Evolutionary conservation across 2,113 vertebrate species (phyloP), one percentile per base, ranked within the genome.

Genomic region (Jaculus jaculus): DNA sequence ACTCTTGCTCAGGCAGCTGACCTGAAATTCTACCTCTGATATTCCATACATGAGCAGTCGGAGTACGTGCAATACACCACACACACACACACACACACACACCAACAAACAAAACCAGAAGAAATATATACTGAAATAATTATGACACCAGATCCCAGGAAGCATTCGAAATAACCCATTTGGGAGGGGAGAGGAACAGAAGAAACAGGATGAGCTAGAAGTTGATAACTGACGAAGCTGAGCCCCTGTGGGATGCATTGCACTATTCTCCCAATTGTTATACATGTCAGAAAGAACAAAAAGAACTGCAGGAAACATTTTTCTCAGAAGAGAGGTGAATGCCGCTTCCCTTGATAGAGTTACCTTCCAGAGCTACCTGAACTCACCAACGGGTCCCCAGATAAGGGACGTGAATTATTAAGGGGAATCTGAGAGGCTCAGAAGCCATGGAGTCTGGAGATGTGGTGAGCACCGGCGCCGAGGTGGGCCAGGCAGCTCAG

Each of bases 371-470:
- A 93, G n/a, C 11, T 42, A 73, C 74, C 54, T 83, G 63, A 32
- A 17, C 74, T 39, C 2, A 0, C 42, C 51, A 39, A 47, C 47
- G 8, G 81, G 42, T 37, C 23, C 17, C 79, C 54, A 66, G 68
- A 80, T 60, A 39, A 66, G 60, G 61, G 60, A 26, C 28, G 54
- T 96, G 81, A 95, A 97, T 97, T 97, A 96, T 95, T 97, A 60
- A 97, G 73, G 15, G 75, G 26, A 91, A 96, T n/a, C 37, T 34
- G 91, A 95, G 96, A 86, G 20, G 51, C 83, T 24, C 12, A 39
- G 80, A 69, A 88, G 92, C 42, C 73, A 92, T 42, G 73, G 82
- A 91, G 71, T 16, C 4, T 7, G 54, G 63, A 39, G 37, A 94
- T 79, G 72, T 0, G 2, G 85, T 47, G 26, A 84, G 47, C 3